phyloP scores from a whole-genome alignment of 2,113 vertebrate species.

The Rhegmatorhina hoffmannsi region DNA sequence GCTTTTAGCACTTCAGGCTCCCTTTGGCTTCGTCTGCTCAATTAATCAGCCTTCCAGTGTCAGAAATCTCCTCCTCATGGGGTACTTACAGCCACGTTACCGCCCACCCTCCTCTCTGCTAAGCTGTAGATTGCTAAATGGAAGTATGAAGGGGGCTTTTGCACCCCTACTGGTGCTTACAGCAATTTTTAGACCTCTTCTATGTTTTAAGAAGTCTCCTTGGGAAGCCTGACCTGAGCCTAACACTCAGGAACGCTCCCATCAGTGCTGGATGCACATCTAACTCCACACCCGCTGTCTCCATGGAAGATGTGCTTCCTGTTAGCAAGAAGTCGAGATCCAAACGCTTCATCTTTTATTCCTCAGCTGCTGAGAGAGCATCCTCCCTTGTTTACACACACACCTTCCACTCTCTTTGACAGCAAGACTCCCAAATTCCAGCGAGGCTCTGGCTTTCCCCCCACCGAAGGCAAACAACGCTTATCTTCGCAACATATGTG shows the following conservation, averaged over 20 bases:
- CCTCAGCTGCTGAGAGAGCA: background rate
- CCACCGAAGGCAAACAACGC: background rate
- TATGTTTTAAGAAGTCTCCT: background rate
- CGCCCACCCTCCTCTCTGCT: background rate
- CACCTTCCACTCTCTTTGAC: background rate
- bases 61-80: constrained; percentile 52
- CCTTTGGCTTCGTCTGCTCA: background rate
- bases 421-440: background rate
- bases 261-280: background rate
- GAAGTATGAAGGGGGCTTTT: background rate
- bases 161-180: background rate
- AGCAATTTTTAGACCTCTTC: background rate
- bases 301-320: fast-evolving
- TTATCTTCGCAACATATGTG: constrained; percentile 40
- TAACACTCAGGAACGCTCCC: background rate
- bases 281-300: fast-evolving
- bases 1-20: constrained; percentile 52
- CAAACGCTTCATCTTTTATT: background rate
- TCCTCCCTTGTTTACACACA: background rate
- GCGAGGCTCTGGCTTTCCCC: background rate
- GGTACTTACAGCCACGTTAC: constrained; percentile 2
- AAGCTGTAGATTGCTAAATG: constrained; percentile 16
- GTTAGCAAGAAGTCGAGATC: background rate
- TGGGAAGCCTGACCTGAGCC: background rate
- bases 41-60: constrained; percentile 34